A percentile compares a stretch with the other conserved stretches of the same genome.
Evolutionary conservation across 1,140 invertebrate genomes (phyloP).

Genomic region (Capitella teleta): DNA sequence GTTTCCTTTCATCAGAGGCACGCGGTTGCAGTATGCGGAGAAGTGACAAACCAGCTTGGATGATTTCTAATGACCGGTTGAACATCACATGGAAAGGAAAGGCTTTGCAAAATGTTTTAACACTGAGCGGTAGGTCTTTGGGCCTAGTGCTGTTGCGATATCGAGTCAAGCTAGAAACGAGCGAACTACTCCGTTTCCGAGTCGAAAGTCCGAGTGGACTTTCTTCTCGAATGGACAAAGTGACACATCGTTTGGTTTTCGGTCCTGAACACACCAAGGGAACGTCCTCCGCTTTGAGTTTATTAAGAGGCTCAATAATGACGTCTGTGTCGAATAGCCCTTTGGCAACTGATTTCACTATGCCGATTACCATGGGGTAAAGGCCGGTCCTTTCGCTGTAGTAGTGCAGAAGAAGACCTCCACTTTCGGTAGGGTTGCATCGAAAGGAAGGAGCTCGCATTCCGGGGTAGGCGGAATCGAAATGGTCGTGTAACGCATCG

Average conservation of each 20-base stretch:
- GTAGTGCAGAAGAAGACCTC: constrained; percentile 34
- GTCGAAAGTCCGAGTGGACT: not conserved
- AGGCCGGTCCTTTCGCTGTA: constrained; percentile 38
- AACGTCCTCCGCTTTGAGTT: not conserved
- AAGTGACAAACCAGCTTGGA: constrained; percentile 73
- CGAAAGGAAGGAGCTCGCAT: constrained; percentile 25
- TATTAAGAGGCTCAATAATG: not conserved
- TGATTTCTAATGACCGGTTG: constrained; percentile 65
- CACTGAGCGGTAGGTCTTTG: constrained; percentile 48
- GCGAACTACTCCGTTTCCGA: constrained; percentile 2
- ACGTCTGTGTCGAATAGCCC: not conserved
- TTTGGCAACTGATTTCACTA: not conserved
- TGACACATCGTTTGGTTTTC: too few species aligned
- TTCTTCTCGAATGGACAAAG: not conserved
- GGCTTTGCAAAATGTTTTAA: constrained; percentile 78
- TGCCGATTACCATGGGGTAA: constrained; percentile 43
- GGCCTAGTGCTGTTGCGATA: not conserved
- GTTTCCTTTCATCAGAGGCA: constrained; percentile 45
- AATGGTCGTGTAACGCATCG: constrained; percentile 12
- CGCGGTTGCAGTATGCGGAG: constrained; percentile 63
- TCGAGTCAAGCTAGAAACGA: not conserved
- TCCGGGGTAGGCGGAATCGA: constrained; percentile 7
- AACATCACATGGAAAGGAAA: constrained; percentile 91
- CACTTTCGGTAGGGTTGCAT: constrained; percentile 20
- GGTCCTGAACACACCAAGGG: too few species aligned